Evolutionary conservation across 2,113 vertebrate species (phyloP).

Genomic region (Sander lucioperca): DNA sequence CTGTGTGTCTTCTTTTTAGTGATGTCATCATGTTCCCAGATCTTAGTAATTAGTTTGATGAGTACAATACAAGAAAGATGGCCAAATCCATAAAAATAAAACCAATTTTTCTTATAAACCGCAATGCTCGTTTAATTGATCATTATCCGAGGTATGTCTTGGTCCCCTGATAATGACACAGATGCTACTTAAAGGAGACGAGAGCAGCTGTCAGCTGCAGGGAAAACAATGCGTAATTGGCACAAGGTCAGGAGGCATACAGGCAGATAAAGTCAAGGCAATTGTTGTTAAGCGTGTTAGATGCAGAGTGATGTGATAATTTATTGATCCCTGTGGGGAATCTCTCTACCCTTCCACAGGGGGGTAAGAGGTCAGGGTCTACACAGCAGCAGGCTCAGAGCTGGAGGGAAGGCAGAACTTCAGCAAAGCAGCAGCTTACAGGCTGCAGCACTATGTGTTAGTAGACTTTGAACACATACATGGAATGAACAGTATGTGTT

Average conservation of each 20-base stretch:
- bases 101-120: neutral
- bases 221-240: conserved; percentile 29
- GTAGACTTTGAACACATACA: neutral
- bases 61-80: neutral
- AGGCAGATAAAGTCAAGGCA: conserved; percentile 33
- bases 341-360: conserved; percentile 10
- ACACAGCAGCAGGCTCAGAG: neutral
- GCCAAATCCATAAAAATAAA: conserved; percentile 1
- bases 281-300: conserved; percentile 26
- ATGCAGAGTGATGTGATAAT: conserved; percentile 45
- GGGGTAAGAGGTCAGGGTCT: conserved; percentile 48
- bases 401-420: neutral
- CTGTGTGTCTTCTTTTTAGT: neutral
- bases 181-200: conserved; percentile 16
- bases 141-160: neutral
- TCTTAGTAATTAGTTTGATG: neutral
- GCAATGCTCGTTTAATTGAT: neutral
- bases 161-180: conserved; percentile 4
- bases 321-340: conserved; percentile 47
- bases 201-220: conserved; percentile 30
- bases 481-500: conserved; percentile 23
- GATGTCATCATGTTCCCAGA: neutral
- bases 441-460: neutral
- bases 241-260: conserved; percentile 17
- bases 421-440: neutral